Evolutionary conservation across 2,888 invertebrate genomes (phyloP).

Genomic region (Periphyllus acericola): DNA sequence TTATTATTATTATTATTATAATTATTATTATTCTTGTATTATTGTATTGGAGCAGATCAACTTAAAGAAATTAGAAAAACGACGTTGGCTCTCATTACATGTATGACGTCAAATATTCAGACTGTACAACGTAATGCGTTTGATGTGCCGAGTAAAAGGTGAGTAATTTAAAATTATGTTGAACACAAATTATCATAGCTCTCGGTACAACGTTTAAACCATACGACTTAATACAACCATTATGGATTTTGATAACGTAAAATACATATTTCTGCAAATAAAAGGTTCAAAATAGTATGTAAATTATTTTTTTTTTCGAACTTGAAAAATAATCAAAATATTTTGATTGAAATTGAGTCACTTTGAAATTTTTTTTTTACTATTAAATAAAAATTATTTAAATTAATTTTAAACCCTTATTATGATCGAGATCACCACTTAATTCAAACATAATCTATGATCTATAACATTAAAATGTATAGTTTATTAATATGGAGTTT

Average conservation of each 20-base stretch:
- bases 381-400: no score
- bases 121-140: constrained; percentile 74
- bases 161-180: not conserved
- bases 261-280: no score
- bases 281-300: no score
- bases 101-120: constrained; percentile 78
- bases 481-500: not conserved
- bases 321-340: no score
- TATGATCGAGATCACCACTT: not conserved
- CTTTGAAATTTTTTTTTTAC: no score
- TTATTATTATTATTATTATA: not conserved
- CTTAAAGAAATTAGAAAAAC: constrained; percentile 79
- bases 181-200: not conserved
- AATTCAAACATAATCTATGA: not conserved
- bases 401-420: not conserved
- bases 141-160: constrained; percentile 63
- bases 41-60: constrained; percentile 70
- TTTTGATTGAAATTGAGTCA: no score
- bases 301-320: no score
- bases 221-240: no score
- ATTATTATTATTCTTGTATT: not conserved
- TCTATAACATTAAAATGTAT: not conserved
- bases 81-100: constrained; percentile 79
- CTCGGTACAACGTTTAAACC: no score
- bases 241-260: no score